A percentile compares a stretch with the other conserved stretches of the same genome.
Evolutionary conservation across 1,140 invertebrate species (phyloP).

Genomic region (Phortica variegata): DNA sequence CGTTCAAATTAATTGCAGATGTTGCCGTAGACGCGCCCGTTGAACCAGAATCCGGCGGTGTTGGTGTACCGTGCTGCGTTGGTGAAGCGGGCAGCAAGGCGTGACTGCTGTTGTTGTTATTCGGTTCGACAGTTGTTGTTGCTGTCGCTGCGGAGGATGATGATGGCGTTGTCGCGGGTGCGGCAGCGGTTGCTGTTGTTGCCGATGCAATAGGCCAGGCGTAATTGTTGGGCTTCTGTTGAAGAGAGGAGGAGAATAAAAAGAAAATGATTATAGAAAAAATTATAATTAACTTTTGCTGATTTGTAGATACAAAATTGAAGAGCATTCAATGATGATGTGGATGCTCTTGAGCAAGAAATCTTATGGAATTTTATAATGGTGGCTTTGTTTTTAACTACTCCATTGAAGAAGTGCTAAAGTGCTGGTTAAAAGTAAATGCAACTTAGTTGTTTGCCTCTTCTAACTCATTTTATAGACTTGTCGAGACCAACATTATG

Average conservation of each 20-base stretch:
- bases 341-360: too few species aligned
- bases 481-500: too few species aligned
- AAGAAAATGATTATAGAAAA: too few species aligned
- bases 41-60: conserved; percentile 2
- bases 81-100: too few species aligned
- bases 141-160: conserved; percentile 14
- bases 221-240: too few species aligned
- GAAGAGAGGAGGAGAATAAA: too few species aligned
- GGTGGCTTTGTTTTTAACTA: too few species aligned
- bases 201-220: conserved; percentile 13
- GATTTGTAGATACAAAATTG: neutral
- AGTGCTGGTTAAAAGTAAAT: conserved; percentile 8
- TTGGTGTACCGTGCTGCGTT: conserved; percentile 3
- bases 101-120: conserved; percentile 23
- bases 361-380: too few species aligned
- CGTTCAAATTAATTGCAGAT: conserved; percentile 50
- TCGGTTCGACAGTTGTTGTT: conserved; percentile 20
- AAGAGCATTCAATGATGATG: too few species aligned
- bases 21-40: too few species aligned
- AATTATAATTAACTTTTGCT: neutral
- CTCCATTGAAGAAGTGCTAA: too few species aligned
- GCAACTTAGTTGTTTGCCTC: neutral
- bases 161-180: conserved; percentile 19
- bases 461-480: too few species aligned
- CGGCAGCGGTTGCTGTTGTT: conserved; percentile 22